These are phyloP conservation scores for Ditylenchus dipsaci DNA, from an alignment of 1,140 invertebrate species.

Conservation along the genomic window DNA sequence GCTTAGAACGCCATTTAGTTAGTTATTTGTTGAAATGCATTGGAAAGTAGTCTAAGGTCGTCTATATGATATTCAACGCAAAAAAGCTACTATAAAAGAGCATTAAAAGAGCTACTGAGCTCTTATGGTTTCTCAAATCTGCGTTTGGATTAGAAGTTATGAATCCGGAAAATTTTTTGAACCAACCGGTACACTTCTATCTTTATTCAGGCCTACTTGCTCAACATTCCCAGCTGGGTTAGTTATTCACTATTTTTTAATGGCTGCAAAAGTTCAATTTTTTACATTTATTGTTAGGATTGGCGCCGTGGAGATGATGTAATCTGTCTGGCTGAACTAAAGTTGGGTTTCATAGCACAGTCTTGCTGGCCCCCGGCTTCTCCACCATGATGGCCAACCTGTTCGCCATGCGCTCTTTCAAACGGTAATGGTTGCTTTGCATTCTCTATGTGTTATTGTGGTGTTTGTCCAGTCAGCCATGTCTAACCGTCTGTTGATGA, in stretches of 20 bases:
- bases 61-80: too few relatives aligned
- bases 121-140: too few relatives aligned
- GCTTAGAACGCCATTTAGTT: too few relatives aligned
- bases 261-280: too few relatives aligned
- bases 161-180: too few relatives aligned
- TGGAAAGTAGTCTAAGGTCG: too few relatives aligned
- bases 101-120: too few relatives aligned
- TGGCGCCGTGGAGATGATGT: constrained; percentile 66
- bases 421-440: constrained; percentile 70
- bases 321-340: constrained; percentile 64
- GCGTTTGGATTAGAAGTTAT: too few relatives aligned
- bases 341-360: constrained; percentile 66
- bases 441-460: not conserved
- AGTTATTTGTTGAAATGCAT: too few relatives aligned
- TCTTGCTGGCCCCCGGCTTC: constrained; percentile 83
- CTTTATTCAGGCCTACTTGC: constrained; percentile 62
- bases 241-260: too few relatives aligned
- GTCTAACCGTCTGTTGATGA: constrained; percentile 34
- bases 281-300: constrained; percentile 59
- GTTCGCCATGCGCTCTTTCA: constrained; percentile 98
- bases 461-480: not conserved
- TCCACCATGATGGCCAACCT: constrained; percentile 99
- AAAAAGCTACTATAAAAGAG: too few relatives aligned
- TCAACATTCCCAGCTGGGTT: constrained; percentile 64
- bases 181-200: not conserved